Evolutionary conservation across 2,113 vertebrate species (phyloP).

Genomic region (Paramormyrops kingsleyae): DNA sequence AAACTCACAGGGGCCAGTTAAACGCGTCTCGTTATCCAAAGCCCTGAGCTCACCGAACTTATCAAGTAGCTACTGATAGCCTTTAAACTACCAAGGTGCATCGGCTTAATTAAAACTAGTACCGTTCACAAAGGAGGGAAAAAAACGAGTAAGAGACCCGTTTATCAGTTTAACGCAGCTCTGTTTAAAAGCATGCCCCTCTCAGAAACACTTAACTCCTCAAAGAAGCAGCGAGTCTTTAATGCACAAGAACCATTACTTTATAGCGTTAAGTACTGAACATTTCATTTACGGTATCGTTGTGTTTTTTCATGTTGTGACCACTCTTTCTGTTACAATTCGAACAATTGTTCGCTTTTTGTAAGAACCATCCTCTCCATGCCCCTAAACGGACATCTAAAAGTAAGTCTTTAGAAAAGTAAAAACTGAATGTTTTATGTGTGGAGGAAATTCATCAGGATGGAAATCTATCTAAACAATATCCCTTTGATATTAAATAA

Average conservation of each 20-base stretch:
- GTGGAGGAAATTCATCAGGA: conserved; percentile 40
- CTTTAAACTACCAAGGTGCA: conserved; percentile 72
- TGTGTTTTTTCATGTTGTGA: conserved; percentile 10
- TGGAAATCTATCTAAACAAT: conserved; percentile 70
- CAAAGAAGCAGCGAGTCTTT: conserved; percentile 25
- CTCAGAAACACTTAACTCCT: not conserved
- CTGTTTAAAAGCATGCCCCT: conserved; percentile 25
- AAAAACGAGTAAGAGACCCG: conserved; percentile 42
- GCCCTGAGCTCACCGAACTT: conserved; percentile 61
- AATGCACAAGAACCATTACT: conserved; percentile 24
- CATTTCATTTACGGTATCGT: not conserved
- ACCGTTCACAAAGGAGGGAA: conserved; percentile 46
- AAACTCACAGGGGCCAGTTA: conserved; percentile 61
- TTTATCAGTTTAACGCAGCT: conserved; percentile 49
- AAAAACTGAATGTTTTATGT: conserved; percentile 54
- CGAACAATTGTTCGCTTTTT: conserved; percentile 46
- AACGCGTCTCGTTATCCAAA: conserved; percentile 68
- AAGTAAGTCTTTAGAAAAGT: conserved; percentile 36
- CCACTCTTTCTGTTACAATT: conserved; percentile 48
- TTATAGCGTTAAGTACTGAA: conserved; percentile 16
- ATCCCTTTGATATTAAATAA: conserved; percentile 67
- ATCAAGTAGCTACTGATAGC: conserved; percentile 67
- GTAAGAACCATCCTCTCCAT: conserved; percentile 39
- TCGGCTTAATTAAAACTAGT: conserved; percentile 70
- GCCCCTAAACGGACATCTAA: conserved; percentile 41